Percentiles rank a stretch among this genome's conserved stretches.
phyloP scores from a whole-genome alignment of 2,888 invertebrate genomes.

The Frankliniella fusca region DNA sequence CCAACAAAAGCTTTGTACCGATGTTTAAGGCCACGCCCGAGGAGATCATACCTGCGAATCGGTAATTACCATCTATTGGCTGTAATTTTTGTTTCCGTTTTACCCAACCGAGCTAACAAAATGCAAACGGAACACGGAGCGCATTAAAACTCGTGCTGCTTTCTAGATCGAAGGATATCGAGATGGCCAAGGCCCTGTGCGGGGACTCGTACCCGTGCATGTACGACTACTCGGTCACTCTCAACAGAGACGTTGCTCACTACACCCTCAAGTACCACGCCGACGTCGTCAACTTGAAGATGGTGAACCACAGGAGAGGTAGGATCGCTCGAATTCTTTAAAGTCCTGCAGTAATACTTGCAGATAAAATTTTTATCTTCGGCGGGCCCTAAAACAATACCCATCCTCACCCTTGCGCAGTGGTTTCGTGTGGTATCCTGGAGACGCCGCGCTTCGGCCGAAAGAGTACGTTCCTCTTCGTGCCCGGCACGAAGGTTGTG shows the following conservation, averaged over 20 bases:
- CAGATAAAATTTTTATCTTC: neutral
- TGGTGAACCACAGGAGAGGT: conserved; percentile 48
- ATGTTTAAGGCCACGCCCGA: conserved; percentile 65
- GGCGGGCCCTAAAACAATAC: neutral
- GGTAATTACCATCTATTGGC: conserved; percentile 45
- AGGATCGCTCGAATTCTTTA: conserved; percentile 40
- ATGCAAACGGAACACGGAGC: neutral
- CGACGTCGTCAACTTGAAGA: conserved; percentile 51
- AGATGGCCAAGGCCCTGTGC: conserved; percentile 65
- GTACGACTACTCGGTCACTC: conserved; percentile 81
- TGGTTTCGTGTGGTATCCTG: conserved; percentile 80
- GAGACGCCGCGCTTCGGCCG: conserved; percentile 87
- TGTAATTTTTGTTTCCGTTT: conserved; percentile 24
- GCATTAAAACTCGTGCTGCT: neutral
- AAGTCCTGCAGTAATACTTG: too few species aligned
- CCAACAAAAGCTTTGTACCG: conserved; percentile 72
- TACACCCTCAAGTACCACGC: conserved; percentile 81
- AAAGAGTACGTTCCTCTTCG: conserved; percentile 84
- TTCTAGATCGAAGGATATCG: conserved; percentile 56
- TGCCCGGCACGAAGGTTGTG: conserved; percentile 79
- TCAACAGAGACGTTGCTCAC: conserved; percentile 79
- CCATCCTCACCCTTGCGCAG: conserved; percentile 44
- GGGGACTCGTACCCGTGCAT: conserved; percentile 80
- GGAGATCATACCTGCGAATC: conserved; percentile 69
- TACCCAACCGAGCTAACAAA: neutral